A percentile compares a stretch with the other conserved stretches of the same genome.
These are phyloP conservation scores for Drosophila pallidifrons DNA, from an alignment of 1,140 invertebrate genomes.

Conservation along the genomic window DNA sequence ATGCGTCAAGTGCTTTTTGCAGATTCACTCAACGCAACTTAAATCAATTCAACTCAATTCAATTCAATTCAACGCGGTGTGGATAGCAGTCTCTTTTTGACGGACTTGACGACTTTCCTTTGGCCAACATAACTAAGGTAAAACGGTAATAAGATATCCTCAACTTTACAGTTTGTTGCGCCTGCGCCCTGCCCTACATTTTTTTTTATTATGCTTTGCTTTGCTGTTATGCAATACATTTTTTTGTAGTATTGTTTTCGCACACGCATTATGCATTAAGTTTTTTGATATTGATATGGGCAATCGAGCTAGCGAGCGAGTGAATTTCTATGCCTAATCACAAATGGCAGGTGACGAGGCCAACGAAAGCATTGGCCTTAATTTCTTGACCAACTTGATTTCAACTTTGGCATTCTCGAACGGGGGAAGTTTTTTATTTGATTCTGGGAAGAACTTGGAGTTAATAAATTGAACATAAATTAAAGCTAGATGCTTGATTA, in stretches of 20 bases:
- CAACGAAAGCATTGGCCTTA: slow-evolving; percentile 61
- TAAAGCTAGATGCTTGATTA: background rate
- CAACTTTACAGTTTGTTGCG: slow-evolving; percentile 6
- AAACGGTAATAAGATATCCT: slow-evolving; percentile 7
- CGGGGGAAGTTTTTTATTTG: slow-evolving; percentile 1
- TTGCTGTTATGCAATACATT: slow-evolving; percentile 28
- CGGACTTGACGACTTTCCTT: slow-evolving; percentile 9
- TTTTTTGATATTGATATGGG: slow-evolving; percentile 41
- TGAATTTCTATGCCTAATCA: slow-evolving; percentile 55
- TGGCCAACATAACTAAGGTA: slow-evolving; percentile 17
- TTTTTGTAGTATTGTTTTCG: background rate
- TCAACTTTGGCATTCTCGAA: slow-evolving; percentile 73
- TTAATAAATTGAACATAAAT: slow-evolving; percentile 16
- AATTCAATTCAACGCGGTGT: slow-evolving; percentile 20
- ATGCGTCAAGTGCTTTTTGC: slow-evolving; percentile 42
- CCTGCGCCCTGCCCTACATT: slow-evolving; percentile 13
- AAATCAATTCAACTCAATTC: background rate
- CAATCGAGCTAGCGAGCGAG: background rate
- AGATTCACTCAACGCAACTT: background rate
- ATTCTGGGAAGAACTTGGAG: slow-evolving; percentile 9
- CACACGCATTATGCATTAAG: slow-evolving; percentile 62
- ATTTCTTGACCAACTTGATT: slow-evolving; percentile 57
- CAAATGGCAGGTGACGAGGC: slow-evolving; percentile 60
- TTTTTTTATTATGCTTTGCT: slow-evolving; percentile 1
- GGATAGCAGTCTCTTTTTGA: slow-evolving; percentile 11